Evolutionary conservation across 1,140 invertebrate species (phyloP), one percentile per base, ranked within the genome.

Genomic region (Euschistus heros): DNA sequence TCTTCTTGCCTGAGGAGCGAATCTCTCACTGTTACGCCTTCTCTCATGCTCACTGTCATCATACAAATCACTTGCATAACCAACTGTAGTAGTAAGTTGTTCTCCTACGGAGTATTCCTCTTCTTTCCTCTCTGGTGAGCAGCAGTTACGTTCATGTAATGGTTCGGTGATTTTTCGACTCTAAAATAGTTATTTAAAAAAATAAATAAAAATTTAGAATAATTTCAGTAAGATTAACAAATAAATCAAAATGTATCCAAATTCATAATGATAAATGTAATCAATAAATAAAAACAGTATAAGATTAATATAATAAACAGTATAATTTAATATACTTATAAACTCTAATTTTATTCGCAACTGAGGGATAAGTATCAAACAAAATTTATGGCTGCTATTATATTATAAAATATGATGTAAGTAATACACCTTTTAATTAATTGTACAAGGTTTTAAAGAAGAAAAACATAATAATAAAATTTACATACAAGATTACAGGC

Each of bases 21-120:
- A 83, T 67, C 84, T 71, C 72, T 86, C 78, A 73, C 80, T 77
- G 60, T 74, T 79, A n/a, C 80, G 72, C 5, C 80, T 66, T 52
- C 73, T 71, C 52, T 80, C 79, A 2, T 77, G 79, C 63, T 80
- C 80, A 67, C 74, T 76, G 30, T 80, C 78, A 64, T 75, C 69
- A 57, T 64, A 68, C 24, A 67, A 37, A 27, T 68, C 68, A 61
- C 68, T 69, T 0, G 68, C 64, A 37, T 69, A 69, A 15, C 66
- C 66, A 33, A 67, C 65, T 22, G 61, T 66, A n/a, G 50, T 65
- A 55, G 61, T 54, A 57, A 68, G 64, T 14, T 62, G 37, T 55
- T 57, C 30, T 10, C 33, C 33, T 37, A 37, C 13, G 60, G 30
- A 33, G 71, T 71, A 72, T 63, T 77, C 75, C 72, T 76, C 73